Conservation (phyloP, 2,888 invertebrate genomes). For the Meiosimyza platycephala region DNA sequence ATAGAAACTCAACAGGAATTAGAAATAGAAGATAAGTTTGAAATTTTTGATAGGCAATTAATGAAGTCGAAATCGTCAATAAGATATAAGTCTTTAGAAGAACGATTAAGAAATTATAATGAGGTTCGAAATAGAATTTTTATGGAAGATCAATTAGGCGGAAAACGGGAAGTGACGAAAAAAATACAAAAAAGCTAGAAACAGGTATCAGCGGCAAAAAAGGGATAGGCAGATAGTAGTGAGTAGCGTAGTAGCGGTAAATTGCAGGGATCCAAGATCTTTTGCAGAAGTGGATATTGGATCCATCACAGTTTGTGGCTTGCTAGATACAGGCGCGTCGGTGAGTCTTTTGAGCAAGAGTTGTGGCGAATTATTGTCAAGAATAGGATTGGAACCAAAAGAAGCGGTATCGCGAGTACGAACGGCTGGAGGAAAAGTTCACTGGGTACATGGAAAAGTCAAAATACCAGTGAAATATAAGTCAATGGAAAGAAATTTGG, state of each 20-base stretch:
- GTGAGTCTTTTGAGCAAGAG: constrained; percentile 23
- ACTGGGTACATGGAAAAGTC: too few species aligned
- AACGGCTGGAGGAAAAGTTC: constrained; percentile 13
- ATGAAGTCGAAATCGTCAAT: too few species aligned
- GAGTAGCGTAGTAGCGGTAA: not conserved
- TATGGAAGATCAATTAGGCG: too few species aligned
- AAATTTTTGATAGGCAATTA: too few species aligned
- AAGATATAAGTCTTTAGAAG: not conserved
- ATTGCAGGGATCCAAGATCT: not conserved
- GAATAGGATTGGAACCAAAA: not conserved
- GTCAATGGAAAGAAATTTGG: not conserved
- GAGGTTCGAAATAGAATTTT: not conserved
- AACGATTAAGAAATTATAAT: not conserved
- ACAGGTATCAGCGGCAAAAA: too few species aligned
- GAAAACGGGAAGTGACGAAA: too few species aligned
- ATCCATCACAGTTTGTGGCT: constrained; percentile 15
- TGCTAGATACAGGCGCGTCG: constrained; percentile 36
- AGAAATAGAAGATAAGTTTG: too few species aligned
- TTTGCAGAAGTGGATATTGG: not conserved
- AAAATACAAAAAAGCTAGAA: too few species aligned
- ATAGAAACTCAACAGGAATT: too few species aligned
- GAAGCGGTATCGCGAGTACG: not conserved
- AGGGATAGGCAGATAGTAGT: too few species aligned
- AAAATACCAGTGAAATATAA: too few species aligned
- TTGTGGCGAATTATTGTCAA: constrained; percentile 5